These are phyloP conservation scores for Lagodon rhomboides DNA, from an alignment of 2,797 vertebrate species.

Conservation along the genomic window DNA sequence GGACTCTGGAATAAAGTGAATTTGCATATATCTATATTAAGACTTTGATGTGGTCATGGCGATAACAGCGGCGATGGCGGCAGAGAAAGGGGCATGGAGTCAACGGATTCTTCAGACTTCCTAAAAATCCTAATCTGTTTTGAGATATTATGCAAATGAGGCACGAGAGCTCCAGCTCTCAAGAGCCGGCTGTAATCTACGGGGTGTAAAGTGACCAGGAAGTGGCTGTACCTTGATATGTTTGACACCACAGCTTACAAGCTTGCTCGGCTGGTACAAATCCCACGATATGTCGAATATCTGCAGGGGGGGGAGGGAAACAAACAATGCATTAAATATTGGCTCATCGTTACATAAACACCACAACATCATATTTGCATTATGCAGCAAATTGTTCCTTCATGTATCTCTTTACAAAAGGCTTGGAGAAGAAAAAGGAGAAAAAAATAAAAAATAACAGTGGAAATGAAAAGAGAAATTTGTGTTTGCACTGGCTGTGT, in stretches of 20 bases:
- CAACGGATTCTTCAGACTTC: conserved; percentile 32
- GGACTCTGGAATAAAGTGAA: conserved; percentile 66
- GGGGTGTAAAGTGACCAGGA: conserved; percentile 43
- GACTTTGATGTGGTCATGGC: conserved; percentile 65
- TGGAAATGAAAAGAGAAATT: conserved; percentile 27
- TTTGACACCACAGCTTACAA: conserved; percentile 99
- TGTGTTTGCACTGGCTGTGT: conserved; percentile 27
- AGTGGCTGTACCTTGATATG: conserved; percentile 95
- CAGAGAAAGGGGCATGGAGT: conserved; percentile 20
- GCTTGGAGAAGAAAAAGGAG: background rate
- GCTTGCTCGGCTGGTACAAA: conserved; percentile 97
- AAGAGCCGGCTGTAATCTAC: conserved; percentile 22
- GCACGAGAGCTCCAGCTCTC: background rate
- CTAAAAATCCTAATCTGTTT: conserved; percentile 47
- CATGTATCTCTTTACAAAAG: background rate
- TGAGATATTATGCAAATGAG: conserved; percentile 63
- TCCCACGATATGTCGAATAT: conserved; percentile 99
- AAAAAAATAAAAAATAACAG: conserved; percentile 2
- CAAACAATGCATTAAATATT: conserved; percentile 42
- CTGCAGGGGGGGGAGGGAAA: conserved; percentile 82
- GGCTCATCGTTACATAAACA: conserved; percentile 6
- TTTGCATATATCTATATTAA: conserved; percentile 80
- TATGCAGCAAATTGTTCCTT: background rate
- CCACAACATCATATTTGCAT: conserved; percentile 1
- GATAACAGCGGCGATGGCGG: conserved; percentile 55